A percentile compares a stretch with the other conserved stretches of the same genome.
These are phyloP conservation scores for Xiphophorus hellerii DNA, from an alignment of 2,113 vertebrate genomes.

Conservation along the genomic window DNA sequence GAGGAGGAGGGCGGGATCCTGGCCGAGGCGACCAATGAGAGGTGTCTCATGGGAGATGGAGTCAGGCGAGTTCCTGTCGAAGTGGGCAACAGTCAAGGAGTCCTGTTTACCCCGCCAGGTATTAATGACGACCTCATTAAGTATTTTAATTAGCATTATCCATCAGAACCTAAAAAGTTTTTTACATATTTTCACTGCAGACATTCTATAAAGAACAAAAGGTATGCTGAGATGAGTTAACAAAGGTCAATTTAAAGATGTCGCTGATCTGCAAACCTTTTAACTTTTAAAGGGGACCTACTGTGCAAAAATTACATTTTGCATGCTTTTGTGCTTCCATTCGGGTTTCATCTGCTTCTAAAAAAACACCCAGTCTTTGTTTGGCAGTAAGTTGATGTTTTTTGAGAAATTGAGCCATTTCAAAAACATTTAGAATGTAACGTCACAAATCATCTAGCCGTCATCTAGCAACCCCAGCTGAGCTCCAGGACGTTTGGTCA, in stretches of 20 bases:
- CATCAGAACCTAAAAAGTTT: not conserved
- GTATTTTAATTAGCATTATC: not conserved
- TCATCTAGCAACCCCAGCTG: too few species aligned
- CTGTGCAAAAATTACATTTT: not conserved
- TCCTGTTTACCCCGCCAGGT: conserved; percentile 63
- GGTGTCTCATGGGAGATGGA: conserved; percentile 43
- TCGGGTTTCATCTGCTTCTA: too few species aligned
- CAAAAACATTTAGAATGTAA: too few species aligned
- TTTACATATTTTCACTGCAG: not conserved
- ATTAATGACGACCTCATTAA: not conserved
- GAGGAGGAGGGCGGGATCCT: conserved; percentile 23
- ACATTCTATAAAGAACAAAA: too few species aligned
- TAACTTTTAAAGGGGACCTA: not conserved
- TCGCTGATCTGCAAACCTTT: not conserved
- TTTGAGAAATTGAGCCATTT: too few species aligned
- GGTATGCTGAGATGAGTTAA: too few species aligned
- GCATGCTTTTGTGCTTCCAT: not conserved
- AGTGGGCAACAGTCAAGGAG: conserved; percentile 35
- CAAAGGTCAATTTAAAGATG: not conserved
- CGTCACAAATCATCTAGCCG: too few species aligned
- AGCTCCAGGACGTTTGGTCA: too few species aligned
- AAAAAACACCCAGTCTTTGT: too few species aligned
- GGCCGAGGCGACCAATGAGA: conserved; percentile 51
- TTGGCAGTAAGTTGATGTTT: too few species aligned
- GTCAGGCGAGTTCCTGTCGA: conserved; percentile 31